Conservation (phyloP, 2,888 invertebrate species). For the Eupsilia transversa region DNA sequence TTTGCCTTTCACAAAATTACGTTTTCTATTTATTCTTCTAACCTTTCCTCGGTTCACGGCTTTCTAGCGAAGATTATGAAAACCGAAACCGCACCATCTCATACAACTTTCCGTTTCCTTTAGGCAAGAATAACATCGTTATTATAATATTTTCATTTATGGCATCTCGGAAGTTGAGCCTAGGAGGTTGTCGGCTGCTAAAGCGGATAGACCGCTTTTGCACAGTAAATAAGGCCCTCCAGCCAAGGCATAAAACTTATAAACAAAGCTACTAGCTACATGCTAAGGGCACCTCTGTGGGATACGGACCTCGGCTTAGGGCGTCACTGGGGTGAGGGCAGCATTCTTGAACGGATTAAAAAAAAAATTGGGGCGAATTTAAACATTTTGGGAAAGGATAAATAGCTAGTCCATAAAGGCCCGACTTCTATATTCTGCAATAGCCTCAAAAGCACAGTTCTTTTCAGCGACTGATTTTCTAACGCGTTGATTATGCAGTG, state of each 20-base stretch:
- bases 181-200: background rate
- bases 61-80: conserved; percentile 33
- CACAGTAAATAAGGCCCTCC: background rate
- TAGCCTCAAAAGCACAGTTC: no score
- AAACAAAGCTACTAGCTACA: background rate
- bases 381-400: background rate
- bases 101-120: background rate
- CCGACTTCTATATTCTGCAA: background rate
- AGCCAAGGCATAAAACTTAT: background rate
- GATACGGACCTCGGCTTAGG: background rate
- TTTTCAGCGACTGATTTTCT: background rate
- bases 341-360: background rate
- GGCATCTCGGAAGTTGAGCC: background rate
- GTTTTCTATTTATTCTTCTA: conserved; percentile 21
- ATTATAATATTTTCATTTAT: background rate
- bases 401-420: background rate
- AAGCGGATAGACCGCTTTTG: no score
- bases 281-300: background rate
- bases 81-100: conserved; percentile 12
- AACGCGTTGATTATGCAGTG: background rate
- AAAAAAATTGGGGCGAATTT: background rate
- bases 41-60: conserved; percentile 25
- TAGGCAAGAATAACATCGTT: background rate
- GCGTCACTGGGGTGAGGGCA: background rate
- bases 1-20: conserved; percentile 31